Evolutionary conservation across 1,140 invertebrate species (phyloP), one percentile per base, ranked within the genome.

Genomic region (Drosophila albomicans): DNA sequence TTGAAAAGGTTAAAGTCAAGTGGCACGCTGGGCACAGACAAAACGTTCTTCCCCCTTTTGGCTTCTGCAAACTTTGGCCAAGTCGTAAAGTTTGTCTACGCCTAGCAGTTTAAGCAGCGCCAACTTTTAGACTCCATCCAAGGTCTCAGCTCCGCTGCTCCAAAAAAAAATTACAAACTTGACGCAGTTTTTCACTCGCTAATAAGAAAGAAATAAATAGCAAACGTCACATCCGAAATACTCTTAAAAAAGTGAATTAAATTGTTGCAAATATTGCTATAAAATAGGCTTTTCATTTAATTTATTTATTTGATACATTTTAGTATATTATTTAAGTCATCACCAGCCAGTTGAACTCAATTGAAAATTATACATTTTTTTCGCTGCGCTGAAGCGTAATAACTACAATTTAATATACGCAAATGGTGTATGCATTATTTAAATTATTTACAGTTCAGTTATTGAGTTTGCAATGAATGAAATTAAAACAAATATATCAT

Each of bases 61-160:
- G 15, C 46, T 30, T 67, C 30, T 32, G 51, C 74, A 82, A 75
- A 80, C 75, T 88, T 52, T 25, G 38, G 49, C 56, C 35, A 67
- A 84, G 80, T 75, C 78, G 75, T 85, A 78, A 85, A 85, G 61
- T 78, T 56, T 48, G 20, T 10, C 13, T 57, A 76, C 74, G 68
- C 74, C 74, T 72, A 69, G 41, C 75, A 73, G 69, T 69, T 78
- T 70, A 80, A 70, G 78, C 69, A 56, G 61, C 65, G 13, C 43
- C 58, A 77, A 79, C 51, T 79, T 79, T 78, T 68, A 69, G 67
- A 48, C 58, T 52, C 57, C 61, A 35, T 54, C 65, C 51, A 63
- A 13, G 16, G 32, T 54, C 28, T 56, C 62, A 57, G 48, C 61
- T 79, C 70, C 80, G 41, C 11, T 13, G 7, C 10, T 38, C 1